These are phyloP conservation scores for Chymomyza caudatula DNA, from an alignment of 2,888 invertebrate genomes.

Conservation along the genomic window DNA sequence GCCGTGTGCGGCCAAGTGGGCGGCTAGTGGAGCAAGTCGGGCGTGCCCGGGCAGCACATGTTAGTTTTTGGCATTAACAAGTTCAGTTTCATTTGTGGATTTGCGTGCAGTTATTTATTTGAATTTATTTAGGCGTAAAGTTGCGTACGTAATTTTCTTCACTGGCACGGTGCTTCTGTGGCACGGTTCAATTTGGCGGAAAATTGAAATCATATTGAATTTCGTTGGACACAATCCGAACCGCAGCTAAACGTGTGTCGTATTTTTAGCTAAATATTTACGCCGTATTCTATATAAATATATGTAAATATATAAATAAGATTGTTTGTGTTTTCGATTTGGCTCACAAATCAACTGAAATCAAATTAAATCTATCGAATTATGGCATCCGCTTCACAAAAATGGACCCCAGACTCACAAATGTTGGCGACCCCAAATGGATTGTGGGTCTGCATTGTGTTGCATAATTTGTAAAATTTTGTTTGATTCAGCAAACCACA, in stretches of 20 bases:
- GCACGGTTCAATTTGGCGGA: slow-evolving; percentile 57
- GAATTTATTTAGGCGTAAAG: slow-evolving; percentile 58
- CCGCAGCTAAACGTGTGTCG: slow-evolving; percentile 7
- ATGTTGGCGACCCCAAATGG: background rate
- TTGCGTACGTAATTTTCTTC: slow-evolving; percentile 50
- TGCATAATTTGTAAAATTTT: slow-evolving; percentile 44
- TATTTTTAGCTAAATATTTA: background rate
- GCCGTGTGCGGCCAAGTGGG: background rate
- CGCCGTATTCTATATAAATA: background rate
- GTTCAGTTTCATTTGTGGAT: slow-evolving; percentile 28
- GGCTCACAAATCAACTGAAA: slow-evolving; percentile 33
- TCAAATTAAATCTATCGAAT: slow-evolving; percentile 42
- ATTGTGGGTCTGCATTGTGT: background rate
- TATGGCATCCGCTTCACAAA: slow-evolving; percentile 8
- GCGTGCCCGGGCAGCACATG: slow-evolving; percentile 10
- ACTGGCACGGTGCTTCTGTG: slow-evolving; percentile 44
- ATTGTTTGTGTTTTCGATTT: slow-evolving; percentile 4
- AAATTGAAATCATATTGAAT: slow-evolving; percentile 63
- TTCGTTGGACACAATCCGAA: slow-evolving; percentile 51
- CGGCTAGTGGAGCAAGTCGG: slow-evolving; percentile 1
- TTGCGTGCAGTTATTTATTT: slow-evolving; percentile 46
- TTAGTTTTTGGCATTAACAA: slow-evolving; percentile 39
- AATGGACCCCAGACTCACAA: slow-evolving; percentile 35
- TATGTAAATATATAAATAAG: background rate
- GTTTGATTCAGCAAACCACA: slow-evolving; percentile 32